These are phyloP conservation scores for Chloromyia formosa DNA, from an alignment of 2,888 invertebrate species.

Conservation along the genomic window DNA sequence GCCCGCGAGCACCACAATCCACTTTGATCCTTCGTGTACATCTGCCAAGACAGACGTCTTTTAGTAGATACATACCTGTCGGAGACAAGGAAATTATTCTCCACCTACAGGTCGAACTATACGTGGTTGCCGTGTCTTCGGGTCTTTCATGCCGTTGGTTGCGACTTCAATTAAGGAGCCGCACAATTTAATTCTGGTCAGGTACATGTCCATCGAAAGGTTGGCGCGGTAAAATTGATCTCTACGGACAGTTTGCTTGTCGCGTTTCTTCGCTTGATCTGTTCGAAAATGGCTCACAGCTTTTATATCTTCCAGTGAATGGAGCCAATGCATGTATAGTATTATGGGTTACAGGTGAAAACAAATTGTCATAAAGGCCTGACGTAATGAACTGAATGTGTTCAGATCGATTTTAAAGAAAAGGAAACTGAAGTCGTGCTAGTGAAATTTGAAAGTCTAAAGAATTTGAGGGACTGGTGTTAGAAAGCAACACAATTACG, in stretches of 20 bases:
- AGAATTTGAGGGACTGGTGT: no score
- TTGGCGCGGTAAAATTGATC: conserved; percentile 35
- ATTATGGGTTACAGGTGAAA: conserved; percentile 40
- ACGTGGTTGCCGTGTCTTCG: no score
- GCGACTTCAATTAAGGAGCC: conserved; percentile 37
- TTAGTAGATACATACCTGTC: conserved; percentile 1
- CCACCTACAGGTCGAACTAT: conserved; percentile 31
- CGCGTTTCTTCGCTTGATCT: conserved; percentile 17
- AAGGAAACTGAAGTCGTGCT: neutral
- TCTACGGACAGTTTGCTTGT: conserved; percentile 28
- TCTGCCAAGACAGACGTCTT: conserved; percentile 29
- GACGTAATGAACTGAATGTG: conserved; percentile 24
- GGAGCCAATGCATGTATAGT: neutral
- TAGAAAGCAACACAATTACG: no score
- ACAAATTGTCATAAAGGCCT: conserved; percentile 41
- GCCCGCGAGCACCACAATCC: conserved; percentile 22
- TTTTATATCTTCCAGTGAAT: conserved; percentile 15
- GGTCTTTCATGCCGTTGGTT: neutral
- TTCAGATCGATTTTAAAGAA: neutral
- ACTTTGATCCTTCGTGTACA: conserved; percentile 38
- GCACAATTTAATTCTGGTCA: conserved; percentile 39
- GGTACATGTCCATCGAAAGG: conserved; percentile 30
- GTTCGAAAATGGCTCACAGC: conserved; percentile 19
- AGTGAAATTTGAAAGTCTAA: no score
- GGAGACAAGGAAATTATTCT: conserved; percentile 30